phyloP scores from a whole-genome alignment of 2,797 vertebrate species.

The Strix occidentalis region DNA sequence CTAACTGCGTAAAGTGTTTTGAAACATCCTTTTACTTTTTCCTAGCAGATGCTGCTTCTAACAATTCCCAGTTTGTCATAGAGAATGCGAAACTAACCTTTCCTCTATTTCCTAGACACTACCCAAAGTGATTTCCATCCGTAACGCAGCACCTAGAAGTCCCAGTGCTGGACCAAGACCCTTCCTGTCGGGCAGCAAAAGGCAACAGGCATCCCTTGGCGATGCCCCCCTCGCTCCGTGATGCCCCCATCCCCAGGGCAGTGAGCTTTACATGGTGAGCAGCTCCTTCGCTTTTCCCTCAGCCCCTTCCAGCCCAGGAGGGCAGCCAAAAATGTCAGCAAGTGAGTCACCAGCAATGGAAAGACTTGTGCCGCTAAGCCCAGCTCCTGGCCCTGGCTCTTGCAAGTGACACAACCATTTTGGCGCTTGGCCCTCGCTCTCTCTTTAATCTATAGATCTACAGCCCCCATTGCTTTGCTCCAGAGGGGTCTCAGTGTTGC shows the following conservation, averaged over 20 bases:
- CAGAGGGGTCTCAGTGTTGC: background rate
- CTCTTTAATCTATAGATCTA: background rate
- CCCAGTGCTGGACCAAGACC: background rate
- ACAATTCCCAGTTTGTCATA: background rate
- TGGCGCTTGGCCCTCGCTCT: background rate
- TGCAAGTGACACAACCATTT: conserved; percentile 5
- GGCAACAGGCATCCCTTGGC: rapidly evolving
- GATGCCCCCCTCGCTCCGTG: background rate
- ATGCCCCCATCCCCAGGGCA: background rate
- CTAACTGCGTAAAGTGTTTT: background rate
- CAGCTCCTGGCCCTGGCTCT: background rate
- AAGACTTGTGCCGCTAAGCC: background rate
- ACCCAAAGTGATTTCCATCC: rapidly evolving
- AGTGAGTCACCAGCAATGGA: conserved; percentile 56
- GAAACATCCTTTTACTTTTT: background rate
- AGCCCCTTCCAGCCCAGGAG: conserved; percentile 26
- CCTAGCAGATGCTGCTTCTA: background rate
- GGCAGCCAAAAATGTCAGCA: background rate
- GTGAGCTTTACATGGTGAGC: background rate
- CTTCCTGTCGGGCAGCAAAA: background rate
- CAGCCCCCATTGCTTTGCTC: background rate
- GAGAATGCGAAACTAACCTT: background rate
- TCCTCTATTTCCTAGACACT: background rate
- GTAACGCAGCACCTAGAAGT: rapidly evolving
- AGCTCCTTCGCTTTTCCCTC: conserved; percentile 7